These are phyloP conservation scores for Cosmopolites sordidus DNA, from an alignment of 2,888 invertebrate genomes.

Conservation along the genomic window DNA sequence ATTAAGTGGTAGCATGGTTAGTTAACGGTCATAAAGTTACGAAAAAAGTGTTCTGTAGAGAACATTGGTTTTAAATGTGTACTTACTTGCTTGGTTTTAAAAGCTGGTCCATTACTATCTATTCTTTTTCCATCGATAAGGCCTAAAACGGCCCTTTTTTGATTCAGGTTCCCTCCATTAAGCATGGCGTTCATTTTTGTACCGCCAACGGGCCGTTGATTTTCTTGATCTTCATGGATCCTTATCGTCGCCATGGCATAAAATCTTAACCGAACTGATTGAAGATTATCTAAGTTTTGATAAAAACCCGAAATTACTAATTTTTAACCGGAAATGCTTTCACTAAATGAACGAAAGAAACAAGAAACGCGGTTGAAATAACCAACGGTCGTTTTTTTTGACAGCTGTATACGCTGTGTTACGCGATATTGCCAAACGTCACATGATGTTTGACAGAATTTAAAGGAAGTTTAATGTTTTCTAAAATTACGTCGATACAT, in stretches of 20 bases:
- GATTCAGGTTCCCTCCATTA: constrained; percentile 31
- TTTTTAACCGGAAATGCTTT: constrained; percentile 14
- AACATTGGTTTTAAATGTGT: too few species aligned
- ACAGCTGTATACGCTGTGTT: constrained; percentile 1
- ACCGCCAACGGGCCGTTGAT: constrained; percentile 50
- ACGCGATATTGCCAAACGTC: background rate
- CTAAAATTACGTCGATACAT: too few species aligned
- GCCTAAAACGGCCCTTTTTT: constrained; percentile 63
- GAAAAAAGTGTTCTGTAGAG: too few species aligned
- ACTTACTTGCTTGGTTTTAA: constrained; percentile 18
- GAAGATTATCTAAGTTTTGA: too few species aligned
- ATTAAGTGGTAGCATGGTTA: too few species aligned
- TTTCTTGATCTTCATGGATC: constrained; percentile 76
- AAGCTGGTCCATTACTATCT: constrained; percentile 18
- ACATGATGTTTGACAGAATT: too few species aligned
- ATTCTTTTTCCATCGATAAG: constrained; percentile 47
- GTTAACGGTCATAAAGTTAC: too few species aligned
- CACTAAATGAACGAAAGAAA: constrained; percentile 15
- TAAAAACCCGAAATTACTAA: constrained; percentile 1
- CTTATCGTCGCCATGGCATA: constrained; percentile 65
- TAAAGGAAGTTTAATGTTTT: too few species aligned
- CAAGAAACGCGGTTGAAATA: constrained; percentile 13
- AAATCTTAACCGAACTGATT: background rate
- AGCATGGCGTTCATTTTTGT: constrained; percentile 44
- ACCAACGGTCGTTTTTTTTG: constrained; percentile 22